A percentile compares a stretch with the other conserved stretches of the same genome.
These are phyloP conservation scores for Elanus axillaris DNA, from an alignment of 2,113 vertebrate genomes.

Conservation along the genomic window DNA sequence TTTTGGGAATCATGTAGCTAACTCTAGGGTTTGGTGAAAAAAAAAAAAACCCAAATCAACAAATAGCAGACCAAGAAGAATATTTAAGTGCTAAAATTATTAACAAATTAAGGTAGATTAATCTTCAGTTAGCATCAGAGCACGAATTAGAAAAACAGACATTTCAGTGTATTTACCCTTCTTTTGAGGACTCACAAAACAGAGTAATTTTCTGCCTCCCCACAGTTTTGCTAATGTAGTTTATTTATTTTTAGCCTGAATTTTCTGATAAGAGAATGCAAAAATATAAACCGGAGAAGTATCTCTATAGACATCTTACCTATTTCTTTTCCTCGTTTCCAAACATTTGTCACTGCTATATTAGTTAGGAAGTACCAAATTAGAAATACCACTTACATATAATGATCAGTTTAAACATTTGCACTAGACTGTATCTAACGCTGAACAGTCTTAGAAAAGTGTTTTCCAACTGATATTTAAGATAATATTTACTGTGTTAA, in stretches of 20 bases:
- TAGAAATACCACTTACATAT: not conserved
- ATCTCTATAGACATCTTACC: not conserved
- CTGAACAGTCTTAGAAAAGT: not conserved
- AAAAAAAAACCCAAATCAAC: not conserved
- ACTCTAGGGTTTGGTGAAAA: not conserved
- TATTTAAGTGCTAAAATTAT: not conserved
- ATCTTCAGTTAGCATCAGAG: not conserved
- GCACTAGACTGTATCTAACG: not conserved
- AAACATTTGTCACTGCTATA: not conserved
- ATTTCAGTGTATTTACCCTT: not conserved
- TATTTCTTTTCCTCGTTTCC: not conserved
- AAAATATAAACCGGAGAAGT: not conserved
- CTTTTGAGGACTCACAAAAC: not conserved
- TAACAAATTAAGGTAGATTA: not conserved
- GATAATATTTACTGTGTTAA: not conserved
- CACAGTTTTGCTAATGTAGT: not conserved
- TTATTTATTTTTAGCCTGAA: not conserved
- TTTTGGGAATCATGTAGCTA: not conserved
- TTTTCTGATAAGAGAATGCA: not conserved
- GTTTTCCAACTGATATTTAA: not conserved
- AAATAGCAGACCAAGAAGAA: not conserved
- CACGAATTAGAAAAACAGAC: not conserved
- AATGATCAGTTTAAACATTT: not conserved
- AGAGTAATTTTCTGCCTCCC: not conserved
- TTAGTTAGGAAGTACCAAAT: not conserved